These are phyloP conservation scores for Eurytoma californica DNA, from an alignment of 2,888 invertebrate species.

Conservation along the genomic window DNA sequence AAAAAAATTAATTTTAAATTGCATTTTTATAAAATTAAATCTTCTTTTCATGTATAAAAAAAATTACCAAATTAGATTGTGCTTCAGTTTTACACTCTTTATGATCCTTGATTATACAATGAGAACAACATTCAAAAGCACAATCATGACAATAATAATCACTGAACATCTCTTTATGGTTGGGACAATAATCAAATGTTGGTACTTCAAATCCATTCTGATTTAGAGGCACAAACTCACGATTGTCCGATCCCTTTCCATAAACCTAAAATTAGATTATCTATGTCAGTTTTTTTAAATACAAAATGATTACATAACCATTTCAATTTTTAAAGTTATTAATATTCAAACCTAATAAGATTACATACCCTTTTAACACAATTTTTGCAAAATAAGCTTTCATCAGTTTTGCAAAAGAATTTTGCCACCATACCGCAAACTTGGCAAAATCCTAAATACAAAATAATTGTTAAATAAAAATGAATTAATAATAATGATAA, in stretches of 20 bases:
- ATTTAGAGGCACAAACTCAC: conserved; percentile 61
- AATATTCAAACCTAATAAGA: no score
- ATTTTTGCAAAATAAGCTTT: conserved; percentile 62
- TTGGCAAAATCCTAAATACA: conserved; percentile 61
- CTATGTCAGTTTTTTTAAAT: no score
- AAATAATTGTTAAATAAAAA: conserved; percentile 4
- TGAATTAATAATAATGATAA: background rate
- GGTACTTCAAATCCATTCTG: background rate
- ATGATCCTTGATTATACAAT: conserved; percentile 73
- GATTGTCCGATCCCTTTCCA: conserved; percentile 68
- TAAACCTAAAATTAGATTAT: conserved; percentile 68
- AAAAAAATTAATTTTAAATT: conserved; percentile 49
- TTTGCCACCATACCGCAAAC: conserved; percentile 65
- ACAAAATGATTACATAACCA: background rate
- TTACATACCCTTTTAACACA: conserved; percentile 69
- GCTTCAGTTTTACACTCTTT: conserved; percentile 67
- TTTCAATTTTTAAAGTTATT: conserved; percentile 14
- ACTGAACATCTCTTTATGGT: conserved; percentile 65
- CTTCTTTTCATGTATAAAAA: conserved; percentile 1
- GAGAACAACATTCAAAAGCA: conserved; percentile 71
- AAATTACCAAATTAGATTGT: conserved; percentile 71
- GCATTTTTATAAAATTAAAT: background rate
- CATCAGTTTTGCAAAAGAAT: conserved; percentile 65
- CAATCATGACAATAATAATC: conserved; percentile 75
- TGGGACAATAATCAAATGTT: conserved; percentile 63